Evolutionary conservation across 2,113 vertebrate species (phyloP), one percentile per base, ranked within the genome.

Genomic region (Cinclus cinclus): DNA sequence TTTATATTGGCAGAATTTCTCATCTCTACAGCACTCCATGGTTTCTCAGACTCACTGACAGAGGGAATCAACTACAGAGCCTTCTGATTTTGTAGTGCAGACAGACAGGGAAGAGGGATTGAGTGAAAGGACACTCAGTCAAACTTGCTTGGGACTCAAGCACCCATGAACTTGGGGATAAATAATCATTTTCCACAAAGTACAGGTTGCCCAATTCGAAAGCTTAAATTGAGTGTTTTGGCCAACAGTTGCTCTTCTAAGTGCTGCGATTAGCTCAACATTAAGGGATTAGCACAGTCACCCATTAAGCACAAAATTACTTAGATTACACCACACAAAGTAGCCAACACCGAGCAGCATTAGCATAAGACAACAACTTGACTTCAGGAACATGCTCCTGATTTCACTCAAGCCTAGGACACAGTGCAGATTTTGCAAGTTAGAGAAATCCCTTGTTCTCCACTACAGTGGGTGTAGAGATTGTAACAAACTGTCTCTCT

Each of bases 391-490:
- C 0, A 1, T 3, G 17, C 8, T 60, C 13, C 41, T 71, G 10
- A 11, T 41, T 64, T 73, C 50, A 31, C 20, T 52, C 31, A 28
- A 76, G 47, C 31, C 37, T 12, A 46, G 31, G 27, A 73, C 55
- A 58, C 5, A 11, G 35, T 0, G n/a, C 2, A 5, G 8, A 27
- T 20, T 59, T 33, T 28, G 25, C 74, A 71, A 46, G 16, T 33
- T 13, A 8, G 3, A 67, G 28, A 70, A 89, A 39, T 23, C 15
- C 28, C 65, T 52, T 23, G 3, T 37, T 78, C 33, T 56, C 59
- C 46, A 24, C 39, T 37, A 18, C 2, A 46, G 11, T 0, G 5
- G 7, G 7, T 8, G 13, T 28, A 0, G 0, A 44, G 50, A 27
- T 16, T 4, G 18, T 19, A 60, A n/a, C 47, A 74, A 75, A 7